Conservation (phyloP, 2,113 vertebrate genomes). For the Pontoporia blainvillei region DNA sequence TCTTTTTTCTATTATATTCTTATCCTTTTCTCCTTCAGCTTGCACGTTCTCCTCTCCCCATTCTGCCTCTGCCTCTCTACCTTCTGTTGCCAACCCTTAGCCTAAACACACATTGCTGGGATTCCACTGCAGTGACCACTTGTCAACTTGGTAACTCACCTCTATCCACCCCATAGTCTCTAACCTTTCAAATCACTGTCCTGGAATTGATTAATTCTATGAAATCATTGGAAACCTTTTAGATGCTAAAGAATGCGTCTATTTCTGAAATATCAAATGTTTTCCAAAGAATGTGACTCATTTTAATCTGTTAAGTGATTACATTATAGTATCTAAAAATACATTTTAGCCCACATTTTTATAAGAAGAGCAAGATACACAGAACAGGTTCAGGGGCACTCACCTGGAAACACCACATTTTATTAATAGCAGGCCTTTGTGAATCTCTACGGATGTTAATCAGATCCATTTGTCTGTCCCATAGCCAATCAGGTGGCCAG, state of each 20-base stretch:
- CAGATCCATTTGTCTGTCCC: background rate
- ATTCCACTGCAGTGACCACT: background rate
- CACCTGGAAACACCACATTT: constrained; percentile 1
- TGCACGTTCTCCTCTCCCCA: background rate
- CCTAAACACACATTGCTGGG: background rate
- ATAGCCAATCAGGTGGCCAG: constrained; percentile 23
- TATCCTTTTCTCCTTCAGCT: background rate
- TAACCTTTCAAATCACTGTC: background rate
- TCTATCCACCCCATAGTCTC: background rate
- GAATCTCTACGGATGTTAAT: background rate
- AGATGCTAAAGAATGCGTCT: background rate
- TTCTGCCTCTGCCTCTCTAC: background rate
- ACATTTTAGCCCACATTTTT: background rate
- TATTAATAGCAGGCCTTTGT: constrained; percentile 10
- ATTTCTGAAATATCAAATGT: background rate
- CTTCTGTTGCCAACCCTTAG: background rate
- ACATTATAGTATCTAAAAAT: background rate
- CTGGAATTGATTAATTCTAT: background rate
- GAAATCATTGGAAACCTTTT: background rate
- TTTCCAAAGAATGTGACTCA: constrained; percentile 16
- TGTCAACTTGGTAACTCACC: background rate
- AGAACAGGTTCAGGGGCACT: background rate
- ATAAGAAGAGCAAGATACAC: background rate
- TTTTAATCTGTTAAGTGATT: constrained; percentile 8
- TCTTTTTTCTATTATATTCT: background rate